Conservation (phyloP, 2,888 invertebrate genomes). For the Harpalus rubripes region DNA sequence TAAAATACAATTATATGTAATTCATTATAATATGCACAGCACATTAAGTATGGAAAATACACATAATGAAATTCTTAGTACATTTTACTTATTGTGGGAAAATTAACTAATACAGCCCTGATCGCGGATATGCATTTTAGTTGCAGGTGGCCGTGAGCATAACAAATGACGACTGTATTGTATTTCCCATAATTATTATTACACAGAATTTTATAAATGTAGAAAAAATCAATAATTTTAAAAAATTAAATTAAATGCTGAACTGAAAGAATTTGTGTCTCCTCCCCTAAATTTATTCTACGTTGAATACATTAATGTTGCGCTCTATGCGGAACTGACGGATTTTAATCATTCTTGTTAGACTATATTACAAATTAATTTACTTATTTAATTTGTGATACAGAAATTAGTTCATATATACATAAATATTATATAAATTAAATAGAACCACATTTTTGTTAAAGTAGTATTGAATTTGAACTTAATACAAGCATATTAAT, state of each 20-base stretch:
- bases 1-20: constrained; percentile 1
- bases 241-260: constrained; percentile 9
- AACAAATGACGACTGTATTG: constrained; percentile 42
- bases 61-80: too few species aligned
- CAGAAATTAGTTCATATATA: not conserved
- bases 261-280: not conserved
- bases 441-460: too few species aligned
- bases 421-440: not conserved
- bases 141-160: constrained; percentile 52
- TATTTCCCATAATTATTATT: constrained; percentile 40
- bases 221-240: constrained; percentile 19
- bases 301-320: not conserved
- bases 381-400: not conserved
- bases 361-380: not conserved
- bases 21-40: not conserved
- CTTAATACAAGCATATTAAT: not conserved
- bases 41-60: too few species aligned
- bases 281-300: constrained; percentile 1
- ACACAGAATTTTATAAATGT: not conserved
- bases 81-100: not conserved
- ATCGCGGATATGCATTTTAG: constrained; percentile 39
- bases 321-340: not conserved
- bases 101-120: constrained; percentile 20
- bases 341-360: not conserved
- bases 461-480: not conserved